Evolutionary conservation across 2,888 invertebrate species (phyloP), one percentile per base, ranked within the genome.

Genomic region (Metallyticus violacea): DNA sequence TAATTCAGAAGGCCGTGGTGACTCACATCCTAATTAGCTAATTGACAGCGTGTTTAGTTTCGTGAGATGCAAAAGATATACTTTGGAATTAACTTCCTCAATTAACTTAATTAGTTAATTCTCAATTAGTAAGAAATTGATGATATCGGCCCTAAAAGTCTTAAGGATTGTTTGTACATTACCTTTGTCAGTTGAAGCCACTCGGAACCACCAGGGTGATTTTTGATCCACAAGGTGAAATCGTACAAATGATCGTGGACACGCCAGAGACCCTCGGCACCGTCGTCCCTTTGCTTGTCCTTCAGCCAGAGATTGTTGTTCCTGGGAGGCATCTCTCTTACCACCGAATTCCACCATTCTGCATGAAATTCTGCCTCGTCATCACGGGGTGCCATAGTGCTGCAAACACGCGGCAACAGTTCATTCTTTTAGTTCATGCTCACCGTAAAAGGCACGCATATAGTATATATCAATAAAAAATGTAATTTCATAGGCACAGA

Each of bases 151-250:
- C n/a, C n/a, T n/a, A n/a, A n/a, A n/a, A n/a, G n/a, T n/a, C n/a
- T n/a, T n/a, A n/a, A n/a, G n/a, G n/a, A n/a, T 6, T 9, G 6
- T 6, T n/a, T n/a, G n/a, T 78, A 86, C 89, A 90, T 26, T 90
- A 89, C 92, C 91, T 89, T 90, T 1, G 91, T 91, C 7, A 90
- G 85, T 78, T 88, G 88, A 6, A 97, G 90, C 97, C 97, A 97
- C 90, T 96, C 95, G 0, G 92, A 90, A 1, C 98, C 97, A 76
- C 98, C 98, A 0, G 99, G 99, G 93, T 99, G 99, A 80, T 92
- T 93, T 4, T 94, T 91, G 6, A 96, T 92, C 91, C 98, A 99
- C 26, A 94, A 93, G 0, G 95, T 95, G 28, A 99, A 93, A 92
- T 99, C 97, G 91, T 99, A 99, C 27, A 99, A 92, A 79, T 93